Evolutionary conservation across 2,797 vertebrate genomes (phyloP), one percentile per base, ranked within the genome.

Genomic region (Ceyx erithaca): DNA sequence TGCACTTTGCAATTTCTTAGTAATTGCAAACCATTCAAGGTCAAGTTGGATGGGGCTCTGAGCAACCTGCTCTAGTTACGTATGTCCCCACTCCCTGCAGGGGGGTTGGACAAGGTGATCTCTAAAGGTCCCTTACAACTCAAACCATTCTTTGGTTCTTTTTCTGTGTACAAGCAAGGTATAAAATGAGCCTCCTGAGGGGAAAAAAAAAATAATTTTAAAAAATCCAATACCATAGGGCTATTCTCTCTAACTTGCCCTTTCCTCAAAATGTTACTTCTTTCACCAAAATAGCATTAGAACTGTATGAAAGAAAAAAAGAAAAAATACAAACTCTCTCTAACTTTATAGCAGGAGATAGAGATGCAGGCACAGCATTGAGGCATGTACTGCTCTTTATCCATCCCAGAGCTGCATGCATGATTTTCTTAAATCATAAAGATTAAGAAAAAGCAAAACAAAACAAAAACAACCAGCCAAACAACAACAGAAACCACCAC

Each of bases 361-460:
- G 23, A 73, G 61, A 51, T 22, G 25, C 46, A 63, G 28, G 22
- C 25, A 59, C 14, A 78, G 49, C 35, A 30, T 31, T 21, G 45
- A 40, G 41, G 16, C 28, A 12, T 13, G 5, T 68, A 30, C n/a
- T 52, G 31, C 46, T 30, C 19, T 59, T 61, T 26, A 13, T 19
- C 33, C 41, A 37, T 25, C 26, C 31, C 0, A 0, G 25, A 80
- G 31, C 9, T 31, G 30, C n/a, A 46, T 9, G 25, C 31, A 13
- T 35, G 73, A 58, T 59, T 23, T 55, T 48, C 35, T 58, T 64
- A 49, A 46, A 80, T 71, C 4, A n/a, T 37, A 67, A 81, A 28
- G 68, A 55, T 41, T 26, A 80, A 71, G 61, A 52, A 10, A 16
- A 40, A 45, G 35, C 26, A 5, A 37, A 58, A 8, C 4, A 40